Conservation (phyloP, 2,113 vertebrate species). For the Grus americana region DNA sequence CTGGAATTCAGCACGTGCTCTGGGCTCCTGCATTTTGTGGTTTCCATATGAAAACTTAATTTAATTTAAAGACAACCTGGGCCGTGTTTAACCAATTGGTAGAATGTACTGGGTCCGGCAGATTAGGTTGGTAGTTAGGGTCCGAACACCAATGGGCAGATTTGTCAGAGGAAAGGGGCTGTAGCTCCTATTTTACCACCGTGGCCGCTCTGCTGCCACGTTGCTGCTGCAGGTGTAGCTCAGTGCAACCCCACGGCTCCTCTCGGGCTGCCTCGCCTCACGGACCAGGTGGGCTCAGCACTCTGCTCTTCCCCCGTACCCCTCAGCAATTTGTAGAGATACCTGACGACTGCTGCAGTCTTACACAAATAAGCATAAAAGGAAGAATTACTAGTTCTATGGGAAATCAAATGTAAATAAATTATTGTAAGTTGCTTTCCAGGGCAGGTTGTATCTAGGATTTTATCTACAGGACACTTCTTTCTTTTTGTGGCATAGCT, state of each 20-base stretch:
- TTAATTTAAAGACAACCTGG: not conserved
- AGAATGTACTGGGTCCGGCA: not conserved
- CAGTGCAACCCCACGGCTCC: not conserved
- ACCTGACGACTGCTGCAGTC: not conserved
- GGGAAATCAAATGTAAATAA: not conserved
- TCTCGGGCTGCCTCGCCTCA: not conserved
- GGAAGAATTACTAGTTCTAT: not conserved
- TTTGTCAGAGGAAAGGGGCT: not conserved
- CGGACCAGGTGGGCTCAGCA: not conserved
- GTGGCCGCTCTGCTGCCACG: not conserved
- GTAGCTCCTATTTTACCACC: not conserved
- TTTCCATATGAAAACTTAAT: not conserved
- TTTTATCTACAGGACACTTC: not conserved
- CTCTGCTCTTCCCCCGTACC: too few relatives aligned
- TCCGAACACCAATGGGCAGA: not conserved
- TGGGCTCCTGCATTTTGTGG: not conserved
- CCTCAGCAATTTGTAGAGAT: not conserved
- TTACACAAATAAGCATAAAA: not conserved
- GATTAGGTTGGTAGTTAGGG: not conserved
- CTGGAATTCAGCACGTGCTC: not conserved
- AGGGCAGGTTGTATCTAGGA: not conserved
- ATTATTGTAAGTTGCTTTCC: not conserved
- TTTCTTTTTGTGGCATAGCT: not conserved
- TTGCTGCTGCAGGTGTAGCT: not conserved
- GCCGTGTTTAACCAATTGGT: not conserved